Percentiles rank a stretch among this genome's conserved stretches.
Conservation (phyloP, 1,140 invertebrate species). For the Acromyrmex heyeri region DNA sequence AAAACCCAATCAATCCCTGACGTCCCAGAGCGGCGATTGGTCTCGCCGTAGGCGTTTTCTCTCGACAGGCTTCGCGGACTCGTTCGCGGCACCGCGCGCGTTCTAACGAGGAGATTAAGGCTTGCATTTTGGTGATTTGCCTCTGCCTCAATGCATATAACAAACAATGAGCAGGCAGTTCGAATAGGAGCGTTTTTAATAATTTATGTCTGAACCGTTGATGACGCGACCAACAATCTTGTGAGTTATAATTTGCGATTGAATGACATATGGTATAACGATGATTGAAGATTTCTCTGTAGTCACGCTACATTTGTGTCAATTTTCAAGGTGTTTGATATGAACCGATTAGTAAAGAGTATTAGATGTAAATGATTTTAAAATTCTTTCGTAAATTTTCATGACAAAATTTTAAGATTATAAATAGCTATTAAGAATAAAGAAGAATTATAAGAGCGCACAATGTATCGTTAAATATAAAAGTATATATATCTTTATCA, state of each 20-base stretch:
- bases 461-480: slow-evolving; percentile 1
- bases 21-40: slow-evolving; percentile 74
- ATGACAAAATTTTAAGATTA: background rate
- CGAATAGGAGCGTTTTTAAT: slow-evolving; percentile 29
- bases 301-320: background rate
- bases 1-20: slow-evolving; percentile 78
- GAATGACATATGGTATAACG: background rate
- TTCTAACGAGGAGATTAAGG: slow-evolving; percentile 71
- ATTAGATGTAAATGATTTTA: background rate
- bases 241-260: slow-evolving; percentile 13
- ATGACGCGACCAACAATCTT: background rate
- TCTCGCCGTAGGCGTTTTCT: slow-evolving; percentile 72
- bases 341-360: background rate
- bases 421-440: background rate
- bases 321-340: background rate
- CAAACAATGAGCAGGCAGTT: slow-evolving; percentile 7
- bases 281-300: slow-evolving; percentile 13
- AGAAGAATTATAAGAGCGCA: background rate
- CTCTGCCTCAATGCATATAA: slow-evolving; percentile 44
- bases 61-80: slow-evolving; percentile 38
- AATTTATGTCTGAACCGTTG: slow-evolving; percentile 4
- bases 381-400: background rate
- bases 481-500: background rate
- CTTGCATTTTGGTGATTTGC: slow-evolving; percentile 22
- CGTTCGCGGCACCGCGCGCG: slow-evolving; percentile 21